Evolutionary conservation across 30 jellyfish, hydroid and myxozoan species (phyloP), one percentile per base, ranked within the genome.

Genomic region (Cassiopea xamachana): DNA sequence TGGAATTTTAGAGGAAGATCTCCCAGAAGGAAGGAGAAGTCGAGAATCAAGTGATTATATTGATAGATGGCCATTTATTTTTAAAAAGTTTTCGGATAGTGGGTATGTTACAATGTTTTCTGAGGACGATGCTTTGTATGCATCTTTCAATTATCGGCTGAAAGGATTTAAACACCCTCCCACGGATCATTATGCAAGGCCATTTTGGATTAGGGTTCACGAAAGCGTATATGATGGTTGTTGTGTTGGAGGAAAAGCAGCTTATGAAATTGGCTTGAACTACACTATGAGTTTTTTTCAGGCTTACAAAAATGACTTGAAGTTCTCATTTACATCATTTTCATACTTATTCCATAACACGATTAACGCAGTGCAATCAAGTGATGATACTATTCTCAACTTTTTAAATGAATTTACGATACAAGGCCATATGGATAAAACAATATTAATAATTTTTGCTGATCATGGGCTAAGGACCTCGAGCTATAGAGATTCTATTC

Each of bases 391-490:
- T 62, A n/a, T 84, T 0, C 16, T 77, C 5, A 91, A 75, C 50
- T 55, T 88, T 47, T 43, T 82, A n/a, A 17, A 82, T 45, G 84
- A 60, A n/a, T 67, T 81, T 47, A 84, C 82, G 73, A 58, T 43
- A 39, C 74, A 49, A 8, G 90, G 87, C 45, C 80, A 83, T 39
- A 27, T 80, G 1, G 84, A 85, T 10, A 75, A 90, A 10, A 94
- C 98, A 1, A 74, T 90, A 16, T 60, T 94, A 17, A 17, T 94
- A n/a, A 19, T 87, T 45, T 78, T 86, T 62, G 98, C 98, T 10
- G 98, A 94, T 73, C 98, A 94, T 69, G 98, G 98, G 3, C 91
- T 85, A 1, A 70, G 98, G 27, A 58, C 84, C 13, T 50, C 93
- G n/a, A 72, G 72, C 5, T 90, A 90, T 60, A 84, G 98, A 61